phyloP scores from a whole-genome alignment of 2,797 vertebrate genomes.

The Myotis myotis region DNA sequence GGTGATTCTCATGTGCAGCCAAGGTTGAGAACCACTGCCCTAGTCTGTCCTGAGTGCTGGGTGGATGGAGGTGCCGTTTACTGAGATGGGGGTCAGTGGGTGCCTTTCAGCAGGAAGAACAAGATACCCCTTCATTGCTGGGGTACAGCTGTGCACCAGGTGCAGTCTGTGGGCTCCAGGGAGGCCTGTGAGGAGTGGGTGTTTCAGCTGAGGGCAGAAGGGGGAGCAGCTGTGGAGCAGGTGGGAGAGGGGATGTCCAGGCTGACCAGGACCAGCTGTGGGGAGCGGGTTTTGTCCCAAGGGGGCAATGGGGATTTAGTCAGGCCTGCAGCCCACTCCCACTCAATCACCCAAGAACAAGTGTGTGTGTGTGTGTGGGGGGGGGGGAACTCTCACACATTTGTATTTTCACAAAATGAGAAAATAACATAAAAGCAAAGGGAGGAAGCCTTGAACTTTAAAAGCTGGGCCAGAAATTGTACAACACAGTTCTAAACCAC shows the following conservation, averaged over 20 bases:
- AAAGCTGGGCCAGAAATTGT: not conserved
- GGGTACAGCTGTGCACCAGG: not conserved
- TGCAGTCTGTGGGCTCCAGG: not conserved
- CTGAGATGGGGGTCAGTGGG: no score
- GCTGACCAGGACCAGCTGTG: not conserved
- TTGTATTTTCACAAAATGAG: not conserved
- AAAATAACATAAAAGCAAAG: conserved; percentile 62
- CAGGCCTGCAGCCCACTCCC: not conserved
- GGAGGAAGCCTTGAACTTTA: conserved; percentile 49
- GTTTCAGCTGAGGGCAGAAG: not conserved
- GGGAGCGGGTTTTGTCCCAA: not conserved
- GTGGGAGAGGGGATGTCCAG: not conserved
- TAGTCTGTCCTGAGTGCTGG: not conserved
- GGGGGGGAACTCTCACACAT: not conserved
- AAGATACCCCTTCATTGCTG: not conserved
- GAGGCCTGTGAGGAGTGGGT: not conserved
- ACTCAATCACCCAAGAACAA: not conserved
- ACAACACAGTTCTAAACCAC: not conserved
- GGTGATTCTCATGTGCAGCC: no score
- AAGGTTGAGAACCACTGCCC: no score
- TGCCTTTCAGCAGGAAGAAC: not conserved
- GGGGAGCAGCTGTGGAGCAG: not conserved
- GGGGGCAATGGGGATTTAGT: accelerated
- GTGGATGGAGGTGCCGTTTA: not conserved
- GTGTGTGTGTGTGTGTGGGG: not conserved